phyloP scores from a whole-genome alignment of 2,888 invertebrate species.

The Lasiommata megera region DNA sequence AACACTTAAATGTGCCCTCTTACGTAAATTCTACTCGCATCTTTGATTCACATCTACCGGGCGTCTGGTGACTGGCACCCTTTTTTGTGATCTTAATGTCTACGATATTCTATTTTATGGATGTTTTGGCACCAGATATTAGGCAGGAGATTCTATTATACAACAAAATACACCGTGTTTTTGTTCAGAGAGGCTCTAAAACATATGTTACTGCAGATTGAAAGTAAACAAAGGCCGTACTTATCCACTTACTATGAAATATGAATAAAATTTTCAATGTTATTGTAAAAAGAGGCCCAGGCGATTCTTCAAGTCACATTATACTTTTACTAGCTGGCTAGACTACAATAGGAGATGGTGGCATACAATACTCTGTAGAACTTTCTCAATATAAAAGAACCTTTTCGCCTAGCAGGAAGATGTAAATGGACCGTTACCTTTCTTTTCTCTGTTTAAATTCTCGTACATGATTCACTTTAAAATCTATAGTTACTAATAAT shows the following conservation, averaged over 20 bases:
- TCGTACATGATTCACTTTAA: not conserved
- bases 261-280: not conserved
- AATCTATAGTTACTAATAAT: not conserved
- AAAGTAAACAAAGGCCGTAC: not conserved
- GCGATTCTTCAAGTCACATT: not conserved
- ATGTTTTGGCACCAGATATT: not conserved
- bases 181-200: not conserved
- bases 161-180: not conserved
- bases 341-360: slow-evolving; percentile 12
- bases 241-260: not conserved
- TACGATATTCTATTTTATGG: too few relatives aligned
- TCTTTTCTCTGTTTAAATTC: slow-evolving; percentile 11
- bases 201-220: not conserved
- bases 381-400: slow-evolving; percentile 19
- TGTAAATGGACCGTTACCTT: slow-evolving; percentile 23
- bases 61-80: too few relatives aligned
- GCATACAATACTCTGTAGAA: slow-evolving; percentile 14
- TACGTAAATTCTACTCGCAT: too few relatives aligned
- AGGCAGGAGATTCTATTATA: not conserved
- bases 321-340: slow-evolving; percentile 2
- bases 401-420: slow-evolving; percentile 15
- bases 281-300: not conserved
- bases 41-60: too few relatives aligned
- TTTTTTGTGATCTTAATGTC: too few relatives aligned
- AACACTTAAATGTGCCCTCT: too few relatives aligned